These are phyloP conservation scores for Cisticola juncidis DNA, from an alignment of 2,113 vertebrate genomes.

Conservation along the genomic window DNA sequence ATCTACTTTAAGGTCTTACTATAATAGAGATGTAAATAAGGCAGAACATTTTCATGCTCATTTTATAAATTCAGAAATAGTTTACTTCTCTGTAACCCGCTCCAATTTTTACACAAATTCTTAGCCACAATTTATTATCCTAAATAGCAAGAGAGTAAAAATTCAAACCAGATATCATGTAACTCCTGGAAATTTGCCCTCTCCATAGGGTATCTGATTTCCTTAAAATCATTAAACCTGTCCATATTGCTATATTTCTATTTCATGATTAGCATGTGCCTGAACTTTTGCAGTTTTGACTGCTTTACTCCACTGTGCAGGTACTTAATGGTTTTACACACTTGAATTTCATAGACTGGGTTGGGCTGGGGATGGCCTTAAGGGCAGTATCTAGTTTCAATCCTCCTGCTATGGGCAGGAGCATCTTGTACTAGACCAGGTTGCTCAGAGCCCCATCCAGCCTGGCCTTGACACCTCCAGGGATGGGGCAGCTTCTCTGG, in stretches of 20 bases:
- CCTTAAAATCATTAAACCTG: neutral
- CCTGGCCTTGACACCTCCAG: neutral
- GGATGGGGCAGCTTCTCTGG: no score
- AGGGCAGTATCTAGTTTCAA: neutral
- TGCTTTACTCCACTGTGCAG: neutral
- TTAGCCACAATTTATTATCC: neutral
- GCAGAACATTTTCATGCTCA: neutral
- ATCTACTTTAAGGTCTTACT: neutral
- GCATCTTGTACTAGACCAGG: neutral
- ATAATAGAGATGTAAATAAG: neutral
- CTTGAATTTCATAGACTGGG: neutral
- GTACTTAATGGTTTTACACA: neutral
- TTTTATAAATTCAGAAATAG: neutral
- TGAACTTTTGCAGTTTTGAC: neutral
- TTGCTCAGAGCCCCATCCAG: neutral
- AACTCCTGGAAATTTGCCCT: neutral
- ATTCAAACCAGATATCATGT: neutral
- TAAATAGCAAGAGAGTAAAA: neutral
- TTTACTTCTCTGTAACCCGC: neutral
- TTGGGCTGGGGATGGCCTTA: neutral
- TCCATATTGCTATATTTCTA: neutral
- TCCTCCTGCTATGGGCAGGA: neutral
- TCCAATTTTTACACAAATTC: neutral
- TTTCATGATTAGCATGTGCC: neutral
- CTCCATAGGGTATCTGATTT: neutral